Conservation (phyloP, 2,888 invertebrate species). For the Sarcophaga caerulescens region DNA sequence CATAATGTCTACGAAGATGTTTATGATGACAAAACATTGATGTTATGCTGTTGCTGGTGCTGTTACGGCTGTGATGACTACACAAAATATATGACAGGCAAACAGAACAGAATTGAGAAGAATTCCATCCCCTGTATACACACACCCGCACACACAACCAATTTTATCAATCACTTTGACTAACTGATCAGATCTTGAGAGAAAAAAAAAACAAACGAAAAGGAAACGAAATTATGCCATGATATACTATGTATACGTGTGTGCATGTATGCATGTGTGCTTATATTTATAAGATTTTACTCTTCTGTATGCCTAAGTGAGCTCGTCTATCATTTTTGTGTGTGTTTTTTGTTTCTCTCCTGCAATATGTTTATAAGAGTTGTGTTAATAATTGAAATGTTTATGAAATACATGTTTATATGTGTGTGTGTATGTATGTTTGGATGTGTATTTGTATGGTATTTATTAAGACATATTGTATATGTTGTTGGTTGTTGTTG, state of each 20-base stretch:
- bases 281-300: too few species aligned
- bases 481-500: conserved; percentile 2
- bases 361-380: too few species aligned
- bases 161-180: not conserved
- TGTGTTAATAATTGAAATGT: too few species aligned
- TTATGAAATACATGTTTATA: not conserved
- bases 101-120: not conserved
- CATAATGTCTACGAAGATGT: not conserved
- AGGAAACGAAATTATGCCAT: too few species aligned
- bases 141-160: too few species aligned
- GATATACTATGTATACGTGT: too few species aligned
- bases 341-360: not conserved
- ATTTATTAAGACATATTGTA: too few species aligned
- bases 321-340: conserved; percentile 24
- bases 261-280: too few species aligned
- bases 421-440: not conserved
- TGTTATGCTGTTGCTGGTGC: too few species aligned
- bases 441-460: not conserved
- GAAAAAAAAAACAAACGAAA: too few species aligned
- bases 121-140: not conserved
- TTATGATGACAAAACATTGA: not conserved
- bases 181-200: not conserved
- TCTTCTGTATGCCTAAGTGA: not conserved
- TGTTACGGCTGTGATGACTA: not conserved
- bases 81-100: conserved; percentile 22